phyloP scores from a whole-genome alignment of 2,888 invertebrate genomes.

The Macropis europaea region DNA sequence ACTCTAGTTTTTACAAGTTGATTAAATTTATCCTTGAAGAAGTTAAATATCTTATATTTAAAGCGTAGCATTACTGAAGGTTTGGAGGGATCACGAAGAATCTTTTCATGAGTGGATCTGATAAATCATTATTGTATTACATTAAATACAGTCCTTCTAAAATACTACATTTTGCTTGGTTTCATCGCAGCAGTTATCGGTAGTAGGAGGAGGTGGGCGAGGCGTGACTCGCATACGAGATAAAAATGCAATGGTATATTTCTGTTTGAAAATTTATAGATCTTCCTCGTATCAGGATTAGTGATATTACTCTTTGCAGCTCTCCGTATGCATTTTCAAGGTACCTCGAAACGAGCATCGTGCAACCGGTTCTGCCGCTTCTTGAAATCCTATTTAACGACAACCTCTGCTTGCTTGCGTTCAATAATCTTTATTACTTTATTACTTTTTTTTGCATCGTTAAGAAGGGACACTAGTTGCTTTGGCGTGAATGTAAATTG shows the following conservation, averaged over 20 bases:
- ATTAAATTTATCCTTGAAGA: no score
- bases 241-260: neutral
- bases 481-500: no score
- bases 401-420: slow-evolving; percentile 7
- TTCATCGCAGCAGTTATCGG: no score
- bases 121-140: no score
- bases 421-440: neutral
- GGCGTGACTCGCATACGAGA: neutral
- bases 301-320: neutral
- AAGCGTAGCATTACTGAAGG: no score
- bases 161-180: no score
- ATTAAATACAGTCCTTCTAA: no score
- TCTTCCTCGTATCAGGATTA: neutral
- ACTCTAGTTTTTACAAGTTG: no score
- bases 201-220: neutral
- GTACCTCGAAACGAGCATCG: neutral
- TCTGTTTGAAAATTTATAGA: neutral
- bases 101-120: no score
- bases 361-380: slow-evolving; percentile 33
- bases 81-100: no score
- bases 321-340: neutral
- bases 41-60: no score
- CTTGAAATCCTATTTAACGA: slow-evolving; percentile 8
- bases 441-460: neutral
- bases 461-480: neutral